These are phyloP conservation scores for Ormyrus labotus DNA, from an alignment of 2,888 invertebrate species.

Conservation along the genomic window DNA sequence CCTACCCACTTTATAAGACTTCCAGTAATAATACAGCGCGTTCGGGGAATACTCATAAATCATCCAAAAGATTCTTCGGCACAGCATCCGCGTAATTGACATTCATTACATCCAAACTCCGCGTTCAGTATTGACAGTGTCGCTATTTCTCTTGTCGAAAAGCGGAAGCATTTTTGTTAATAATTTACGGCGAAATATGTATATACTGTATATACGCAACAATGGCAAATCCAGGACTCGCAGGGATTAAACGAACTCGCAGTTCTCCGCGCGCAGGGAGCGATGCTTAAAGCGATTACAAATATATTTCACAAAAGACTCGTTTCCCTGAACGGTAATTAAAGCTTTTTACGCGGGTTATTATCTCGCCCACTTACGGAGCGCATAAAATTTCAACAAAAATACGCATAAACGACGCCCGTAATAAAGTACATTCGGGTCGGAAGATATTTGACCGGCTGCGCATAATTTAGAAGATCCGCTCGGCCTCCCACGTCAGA, in stretches of 20 bases:
- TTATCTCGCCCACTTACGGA: not conserved
- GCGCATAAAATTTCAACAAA: constrained; percentile 17
- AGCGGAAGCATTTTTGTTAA: not conserved
- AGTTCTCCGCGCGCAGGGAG: too few species aligned
- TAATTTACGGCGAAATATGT: constrained; percentile 9
- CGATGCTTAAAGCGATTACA: constrained; percentile 7
- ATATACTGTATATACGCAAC: too few species aligned
- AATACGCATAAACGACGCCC: constrained; percentile 1
- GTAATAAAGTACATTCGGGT: constrained; percentile 29
- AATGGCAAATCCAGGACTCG: not conserved
- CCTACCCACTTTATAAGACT: too few species aligned
- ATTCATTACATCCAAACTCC: too few species aligned
- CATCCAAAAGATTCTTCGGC: too few species aligned
- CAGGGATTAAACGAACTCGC: constrained; percentile 13
- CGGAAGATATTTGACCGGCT: too few species aligned
- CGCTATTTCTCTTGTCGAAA: too few species aligned
- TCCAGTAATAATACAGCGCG: too few species aligned
- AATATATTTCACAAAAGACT: constrained; percentile 17
- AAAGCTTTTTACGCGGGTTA: constrained; percentile 31
- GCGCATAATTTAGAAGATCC: too few species aligned
- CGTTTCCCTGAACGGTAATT: constrained; percentile 13
- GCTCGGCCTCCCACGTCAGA: not conserved
- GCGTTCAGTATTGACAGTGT: too few species aligned
- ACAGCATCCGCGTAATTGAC: too few species aligned
- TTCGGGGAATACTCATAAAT: too few species aligned